Conservation (phyloP, 2,797 vertebrate genomes). For the Protonibea diacanthus region DNA sequence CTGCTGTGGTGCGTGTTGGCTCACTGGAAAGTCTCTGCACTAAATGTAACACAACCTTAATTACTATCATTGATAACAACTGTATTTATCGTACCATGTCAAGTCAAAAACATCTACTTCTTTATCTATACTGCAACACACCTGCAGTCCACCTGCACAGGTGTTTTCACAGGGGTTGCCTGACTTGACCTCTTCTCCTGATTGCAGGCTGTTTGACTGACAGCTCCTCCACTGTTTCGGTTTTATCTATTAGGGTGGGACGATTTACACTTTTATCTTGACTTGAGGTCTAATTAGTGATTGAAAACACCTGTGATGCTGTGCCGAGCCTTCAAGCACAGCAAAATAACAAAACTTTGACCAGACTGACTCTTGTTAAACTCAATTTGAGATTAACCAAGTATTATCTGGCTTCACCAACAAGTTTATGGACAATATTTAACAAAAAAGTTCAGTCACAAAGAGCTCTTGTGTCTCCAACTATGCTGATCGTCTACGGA, state of each 20-base stretch:
- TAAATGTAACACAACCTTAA: no score
- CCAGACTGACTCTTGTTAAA: not conserved
- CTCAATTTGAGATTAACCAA: not conserved
- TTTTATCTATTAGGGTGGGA: not conserved
- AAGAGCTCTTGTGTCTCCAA: not conserved
- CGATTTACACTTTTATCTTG: not conserved
- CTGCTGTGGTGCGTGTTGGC: no score
- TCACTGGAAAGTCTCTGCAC: no score
- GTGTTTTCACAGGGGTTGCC: no score
- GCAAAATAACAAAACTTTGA: not conserved
- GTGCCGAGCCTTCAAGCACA: not conserved
- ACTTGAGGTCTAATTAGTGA: not conserved
- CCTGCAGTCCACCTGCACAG: not conserved
- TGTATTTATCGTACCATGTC: no score
- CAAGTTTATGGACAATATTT: no score
- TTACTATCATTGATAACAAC: no score
- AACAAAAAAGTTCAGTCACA: not conserved
- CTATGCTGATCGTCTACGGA: not conserved
- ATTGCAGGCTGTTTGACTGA: not conserved
- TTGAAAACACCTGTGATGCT: slow-evolving; percentile 4
- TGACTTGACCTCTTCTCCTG: no score
- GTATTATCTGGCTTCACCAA: no score
- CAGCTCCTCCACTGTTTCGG: not conserved
- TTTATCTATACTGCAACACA: no score
- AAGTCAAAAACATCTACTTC: no score